Conservation (phyloP, 2,888 invertebrate species). For the Trichogramma evanescens region DNA sequence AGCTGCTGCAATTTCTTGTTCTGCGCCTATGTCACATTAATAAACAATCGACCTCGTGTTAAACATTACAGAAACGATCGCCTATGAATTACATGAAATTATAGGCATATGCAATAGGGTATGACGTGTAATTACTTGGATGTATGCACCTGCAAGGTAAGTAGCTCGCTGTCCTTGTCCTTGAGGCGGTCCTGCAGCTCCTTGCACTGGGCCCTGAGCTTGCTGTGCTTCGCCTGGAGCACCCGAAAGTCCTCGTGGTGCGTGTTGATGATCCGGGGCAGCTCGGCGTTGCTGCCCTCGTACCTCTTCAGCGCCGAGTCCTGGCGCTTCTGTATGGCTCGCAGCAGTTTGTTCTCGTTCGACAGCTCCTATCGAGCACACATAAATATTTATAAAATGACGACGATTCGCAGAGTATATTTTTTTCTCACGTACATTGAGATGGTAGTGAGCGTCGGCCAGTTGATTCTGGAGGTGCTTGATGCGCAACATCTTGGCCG, state of each 20-base stretch:
- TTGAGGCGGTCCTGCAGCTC: slow-evolving; percentile 61
- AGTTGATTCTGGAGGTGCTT: slow-evolving; percentile 75
- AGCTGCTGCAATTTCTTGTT: slow-evolving; percentile 64
- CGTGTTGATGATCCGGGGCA: slow-evolving; percentile 68
- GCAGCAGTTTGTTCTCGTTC: slow-evolving; percentile 69
- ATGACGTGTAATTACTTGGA: slow-evolving; percentile 16
- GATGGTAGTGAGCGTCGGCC: slow-evolving; percentile 70
- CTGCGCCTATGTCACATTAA: slow-evolving; percentile 50
- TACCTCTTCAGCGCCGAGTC: slow-evolving; percentile 71
- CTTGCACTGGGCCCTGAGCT: slow-evolving; percentile 57
- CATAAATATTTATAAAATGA: not conserved
- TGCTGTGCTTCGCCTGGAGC: slow-evolving; percentile 63
- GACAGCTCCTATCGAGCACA: slow-evolving; percentile 52
- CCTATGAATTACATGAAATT: not conserved
- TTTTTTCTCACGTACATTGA: slow-evolving; percentile 53
- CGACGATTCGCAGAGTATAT: not conserved
- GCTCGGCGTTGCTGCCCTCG: slow-evolving; percentile 70
- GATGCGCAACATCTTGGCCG: slow-evolving; percentile 67
- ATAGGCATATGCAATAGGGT: not conserved
- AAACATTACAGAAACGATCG: not conserved
- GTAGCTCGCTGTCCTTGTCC: slow-evolving; percentile 62
- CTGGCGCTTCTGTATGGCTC: slow-evolving; percentile 72
- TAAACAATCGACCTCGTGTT: not conserved
- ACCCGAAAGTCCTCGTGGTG: slow-evolving; percentile 72
- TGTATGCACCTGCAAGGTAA: slow-evolving; percentile 49